phyloP scores from a whole-genome alignment of 2,797 vertebrate genomes.

The Acrocephalus scirpaceus region DNA sequence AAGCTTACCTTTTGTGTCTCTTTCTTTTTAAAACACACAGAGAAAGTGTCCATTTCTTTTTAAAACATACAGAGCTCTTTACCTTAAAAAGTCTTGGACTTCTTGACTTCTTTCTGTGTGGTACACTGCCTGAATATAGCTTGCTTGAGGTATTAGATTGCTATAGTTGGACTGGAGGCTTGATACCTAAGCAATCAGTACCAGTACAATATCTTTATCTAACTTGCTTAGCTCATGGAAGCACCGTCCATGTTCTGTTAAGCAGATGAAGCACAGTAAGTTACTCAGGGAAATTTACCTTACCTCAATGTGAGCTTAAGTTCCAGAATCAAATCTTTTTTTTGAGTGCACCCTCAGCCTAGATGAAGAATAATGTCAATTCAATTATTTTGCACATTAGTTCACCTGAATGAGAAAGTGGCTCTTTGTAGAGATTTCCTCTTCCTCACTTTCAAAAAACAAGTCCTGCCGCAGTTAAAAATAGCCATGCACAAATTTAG shows the following conservation, averaged over 20 bases:
- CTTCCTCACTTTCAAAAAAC: background rate
- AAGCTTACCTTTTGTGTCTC: background rate
- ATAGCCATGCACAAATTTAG: background rate
- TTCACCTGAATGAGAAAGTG: background rate
- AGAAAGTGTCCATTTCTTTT: background rate
- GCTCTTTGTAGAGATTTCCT: background rate
- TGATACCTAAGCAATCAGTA: background rate
- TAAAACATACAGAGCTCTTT: slow-evolving; percentile 15
- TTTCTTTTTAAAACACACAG: slow-evolving; percentile 29
- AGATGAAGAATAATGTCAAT: background rate
- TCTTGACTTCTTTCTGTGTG: slow-evolving; percentile 17
- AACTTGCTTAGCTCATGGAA: background rate
- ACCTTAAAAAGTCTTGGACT: background rate
- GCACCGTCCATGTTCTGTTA: background rate
- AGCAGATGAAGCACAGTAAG: background rate
- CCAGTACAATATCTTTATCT: background rate
- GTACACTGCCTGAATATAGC: background rate
- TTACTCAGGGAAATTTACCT: background rate
- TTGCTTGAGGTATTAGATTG: background rate
- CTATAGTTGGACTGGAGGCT: background rate
- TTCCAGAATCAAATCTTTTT: background rate
- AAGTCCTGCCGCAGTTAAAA: background rate
- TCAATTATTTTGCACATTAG: background rate
- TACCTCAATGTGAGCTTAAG: background rate
- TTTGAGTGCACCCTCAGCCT: fast-evolving